A percentile compares a stretch with the other conserved stretches of the same genome.
phyloP scores from a whole-genome alignment of 2,113 vertebrate species.

The Gobius niger region DNA sequence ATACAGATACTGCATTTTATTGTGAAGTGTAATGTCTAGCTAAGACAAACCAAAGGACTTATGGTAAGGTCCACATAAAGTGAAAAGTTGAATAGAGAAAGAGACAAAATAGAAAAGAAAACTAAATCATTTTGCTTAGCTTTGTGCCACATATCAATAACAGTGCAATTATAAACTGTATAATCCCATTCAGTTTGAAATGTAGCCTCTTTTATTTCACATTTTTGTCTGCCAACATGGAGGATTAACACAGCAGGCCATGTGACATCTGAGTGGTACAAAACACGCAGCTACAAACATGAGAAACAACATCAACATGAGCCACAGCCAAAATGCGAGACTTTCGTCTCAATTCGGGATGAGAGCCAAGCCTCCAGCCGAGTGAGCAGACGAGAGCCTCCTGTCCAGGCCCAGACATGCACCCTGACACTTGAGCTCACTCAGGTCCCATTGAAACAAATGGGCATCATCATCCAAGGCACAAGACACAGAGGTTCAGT shows the following conservation, averaged over 20 bases:
- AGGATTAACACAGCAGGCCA: slow-evolving; percentile 18
- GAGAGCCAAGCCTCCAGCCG: slow-evolving; percentile 61
- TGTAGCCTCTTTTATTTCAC: background rate
- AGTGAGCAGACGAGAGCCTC: slow-evolving; percentile 59
- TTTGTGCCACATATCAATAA: background rate
- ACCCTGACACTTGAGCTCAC: slow-evolving; percentile 70
- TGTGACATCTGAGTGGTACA: background rate
- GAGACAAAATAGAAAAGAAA: too few species aligned
- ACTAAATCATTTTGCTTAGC: background rate
- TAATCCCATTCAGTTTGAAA: slow-evolving; percentile 5
- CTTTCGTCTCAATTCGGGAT: slow-evolving; percentile 66
- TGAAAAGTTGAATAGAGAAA: too few species aligned
- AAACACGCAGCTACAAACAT: slow-evolving; percentile 23
- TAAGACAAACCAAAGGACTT: too few species aligned
- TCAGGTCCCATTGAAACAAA: slow-evolving; percentile 47
- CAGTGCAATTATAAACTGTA: slow-evolving; percentile 4
- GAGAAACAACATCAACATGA: slow-evolving; percentile 44
- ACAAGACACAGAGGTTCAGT: background rate
- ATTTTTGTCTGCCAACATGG: background rate
- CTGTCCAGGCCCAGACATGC: slow-evolving; percentile 64
- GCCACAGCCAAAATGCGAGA: slow-evolving; percentile 56
- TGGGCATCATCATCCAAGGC: slow-evolving; percentile 67
- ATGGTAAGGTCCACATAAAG: too few species aligned
- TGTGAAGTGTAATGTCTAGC: too few species aligned
- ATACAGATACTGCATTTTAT: too few species aligned